Evolutionary conservation across 2,113 vertebrate genomes (phyloP).

Genomic region (Engraulis encrasicolus): DNA sequence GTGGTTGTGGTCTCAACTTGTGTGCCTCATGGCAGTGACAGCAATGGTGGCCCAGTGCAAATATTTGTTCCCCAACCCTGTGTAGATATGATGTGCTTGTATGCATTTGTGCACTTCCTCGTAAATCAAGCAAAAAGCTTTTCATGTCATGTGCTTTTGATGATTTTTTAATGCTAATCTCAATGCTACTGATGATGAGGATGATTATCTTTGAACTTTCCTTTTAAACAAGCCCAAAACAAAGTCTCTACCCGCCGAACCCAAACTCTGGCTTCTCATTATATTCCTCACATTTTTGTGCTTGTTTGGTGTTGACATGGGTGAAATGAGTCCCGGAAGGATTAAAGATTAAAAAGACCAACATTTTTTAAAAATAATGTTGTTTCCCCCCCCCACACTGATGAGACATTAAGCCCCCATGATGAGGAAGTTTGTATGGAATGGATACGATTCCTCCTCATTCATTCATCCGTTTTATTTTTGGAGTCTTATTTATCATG

Average conservation of each 20-base stretch:
- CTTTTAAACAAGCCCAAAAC: background rate
- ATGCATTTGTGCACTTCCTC: background rate
- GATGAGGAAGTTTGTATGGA: conserved; percentile 49
- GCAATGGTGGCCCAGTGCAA: background rate
- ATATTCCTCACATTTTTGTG: conserved; percentile 35
- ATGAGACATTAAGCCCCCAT: conserved; percentile 68
- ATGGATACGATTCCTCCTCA: background rate
- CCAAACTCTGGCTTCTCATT: background rate
- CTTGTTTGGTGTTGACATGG: conserved; percentile 27
- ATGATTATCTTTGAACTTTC: conserved; percentile 18
- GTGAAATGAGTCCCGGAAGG: conserved; percentile 31
- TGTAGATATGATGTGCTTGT: background rate
- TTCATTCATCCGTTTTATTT: background rate
- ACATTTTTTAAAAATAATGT: conserved; percentile 52
- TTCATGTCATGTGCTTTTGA: background rate
- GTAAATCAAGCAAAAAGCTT: conserved; percentile 16
- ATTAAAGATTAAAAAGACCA: conserved; percentile 68
- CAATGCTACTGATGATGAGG: background rate
- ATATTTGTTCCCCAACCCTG: background rate
- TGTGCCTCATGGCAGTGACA: background rate
- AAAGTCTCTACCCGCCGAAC: background rate
- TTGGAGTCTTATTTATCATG: conserved; percentile 55
- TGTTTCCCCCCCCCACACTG: conserved; percentile 66
- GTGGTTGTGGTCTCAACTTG: background rate
- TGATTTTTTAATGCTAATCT: conserved; percentile 10